Percentiles rank a stretch among this genome's conserved stretches.
Conservation (phyloP, 1,140 invertebrate species). For the Drosophila repletoides region DNA sequence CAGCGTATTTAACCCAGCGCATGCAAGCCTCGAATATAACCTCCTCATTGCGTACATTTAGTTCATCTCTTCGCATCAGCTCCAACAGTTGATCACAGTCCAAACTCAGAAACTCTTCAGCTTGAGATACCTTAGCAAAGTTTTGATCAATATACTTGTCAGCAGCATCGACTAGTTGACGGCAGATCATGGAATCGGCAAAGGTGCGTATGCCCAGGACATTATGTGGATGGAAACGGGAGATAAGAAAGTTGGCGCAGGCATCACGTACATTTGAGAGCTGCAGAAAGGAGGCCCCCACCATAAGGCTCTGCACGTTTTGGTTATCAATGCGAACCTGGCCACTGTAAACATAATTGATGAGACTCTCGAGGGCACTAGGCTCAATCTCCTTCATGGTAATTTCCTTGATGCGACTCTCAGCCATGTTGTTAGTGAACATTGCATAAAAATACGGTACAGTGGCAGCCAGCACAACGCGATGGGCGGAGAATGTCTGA, state of each 20-base stretch:
- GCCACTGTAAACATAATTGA: slow-evolving; percentile 95
- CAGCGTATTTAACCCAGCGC: slow-evolving; percentile 90
- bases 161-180: slow-evolving; percentile 87
- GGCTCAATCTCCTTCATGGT: slow-evolving; percentile 92
- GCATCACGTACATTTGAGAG: slow-evolving; percentile 91
- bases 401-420: slow-evolving; percentile 92
- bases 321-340: slow-evolving; percentile 89
- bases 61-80: slow-evolving; percentile 90
- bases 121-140: slow-evolving; percentile 90
- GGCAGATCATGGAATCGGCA: slow-evolving; percentile 91
- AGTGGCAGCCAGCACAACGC: slow-evolving; percentile 92
- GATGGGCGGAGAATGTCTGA: slow-evolving; percentile 91
- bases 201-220: slow-evolving; percentile 92
- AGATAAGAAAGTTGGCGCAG: slow-evolving; percentile 91
- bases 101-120: slow-evolving; percentile 89
- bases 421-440: slow-evolving; percentile 95
- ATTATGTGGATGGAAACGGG: slow-evolving; percentile 91
- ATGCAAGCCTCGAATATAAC: slow-evolving; percentile 93
- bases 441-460: slow-evolving; percentile 96
- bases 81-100: slow-evolving; percentile 87
- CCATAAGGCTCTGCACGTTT: slow-evolving; percentile 93
- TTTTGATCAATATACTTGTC: slow-evolving; percentile 93
- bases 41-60: slow-evolving; percentile 88
- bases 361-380: slow-evolving; percentile 91
- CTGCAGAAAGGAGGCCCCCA: slow-evolving; percentile 94